A percentile compares a stretch with the other conserved stretches of the same genome.
These are phyloP conservation scores for Molossus alvarezi DNA, from an alignment of 2,797 vertebrate species.

Conservation along the genomic window DNA sequence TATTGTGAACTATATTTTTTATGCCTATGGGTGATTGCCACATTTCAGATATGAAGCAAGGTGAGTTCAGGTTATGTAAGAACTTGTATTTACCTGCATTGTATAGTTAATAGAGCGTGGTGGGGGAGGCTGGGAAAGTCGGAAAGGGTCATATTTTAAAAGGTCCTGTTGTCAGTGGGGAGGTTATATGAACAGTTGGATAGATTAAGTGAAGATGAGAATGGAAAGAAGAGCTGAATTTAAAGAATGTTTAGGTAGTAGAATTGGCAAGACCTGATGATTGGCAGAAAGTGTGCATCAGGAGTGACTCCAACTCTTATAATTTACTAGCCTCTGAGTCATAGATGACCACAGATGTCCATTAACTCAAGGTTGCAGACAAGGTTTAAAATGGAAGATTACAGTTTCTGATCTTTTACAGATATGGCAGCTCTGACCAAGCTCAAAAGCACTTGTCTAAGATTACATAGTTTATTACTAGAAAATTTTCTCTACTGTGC, in stretches of 20 bases:
- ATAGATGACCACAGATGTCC: background rate
- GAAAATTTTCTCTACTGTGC: background rate
- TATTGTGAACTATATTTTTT: conserved; percentile 28
- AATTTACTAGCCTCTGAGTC: background rate
- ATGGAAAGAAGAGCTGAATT: background rate
- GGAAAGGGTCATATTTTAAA: background rate
- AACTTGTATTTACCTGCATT: background rate
- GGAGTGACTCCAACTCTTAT: background rate
- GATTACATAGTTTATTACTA: background rate
- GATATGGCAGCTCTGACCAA: background rate
- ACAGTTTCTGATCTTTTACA: conserved; percentile 18
- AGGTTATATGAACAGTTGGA: background rate
- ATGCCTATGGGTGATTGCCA: background rate
- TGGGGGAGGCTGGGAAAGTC: background rate
- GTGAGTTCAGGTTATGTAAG: background rate
- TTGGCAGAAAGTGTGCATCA: background rate
- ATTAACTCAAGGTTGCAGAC: background rate
- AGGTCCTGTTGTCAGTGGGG: background rate
- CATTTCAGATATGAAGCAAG: background rate
- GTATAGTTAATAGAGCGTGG: background rate
- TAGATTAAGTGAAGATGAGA: conserved; percentile 15
- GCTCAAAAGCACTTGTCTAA: background rate
- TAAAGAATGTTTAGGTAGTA: background rate
- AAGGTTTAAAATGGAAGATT: conserved; percentile 26
- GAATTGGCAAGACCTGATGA: background rate